Base-by-base conservation (phyloP, 2,888 invertebrate species). In the Drosophila siamana region DNA sequence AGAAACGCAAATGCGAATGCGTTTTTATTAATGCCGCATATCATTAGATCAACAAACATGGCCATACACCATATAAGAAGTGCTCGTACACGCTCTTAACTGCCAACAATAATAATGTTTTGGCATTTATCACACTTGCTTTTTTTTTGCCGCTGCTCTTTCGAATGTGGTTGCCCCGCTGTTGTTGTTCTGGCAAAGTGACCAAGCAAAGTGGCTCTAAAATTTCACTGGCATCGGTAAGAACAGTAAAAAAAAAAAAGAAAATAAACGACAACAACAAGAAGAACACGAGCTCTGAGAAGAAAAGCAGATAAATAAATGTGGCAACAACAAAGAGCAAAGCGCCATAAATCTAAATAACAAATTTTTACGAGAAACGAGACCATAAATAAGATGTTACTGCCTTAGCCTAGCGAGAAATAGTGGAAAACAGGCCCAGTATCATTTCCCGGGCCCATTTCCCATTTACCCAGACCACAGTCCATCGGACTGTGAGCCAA, bases 291-390 rank as follows among this genome's bases (percentile, higher is more conserved):
- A 47, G 41, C 60, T 36, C n/a, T n/a, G 24, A 56, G 60, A 65
- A 57, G 55, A 24, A 50, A 67, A 64, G 69, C 77, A 84, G 82
- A 83, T 82, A 83, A 82, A 83, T 83, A 85, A 83, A 85, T 84
- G 85, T 83, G 72, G 79, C 77, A 83, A 82, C 82, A 83, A 85
- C 83, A 85, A 84, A 85, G 83, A 82, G 85, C 83, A 83, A 83
- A 84, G 65, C 77, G 79, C 83, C 77, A 84, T 84, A 84, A 84
- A 84, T 84, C 83, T 84, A 84, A 84, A 84, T 84, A 84, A 84
- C 83, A 84, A 84, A 84, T 84, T 85, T 84, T 84, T 84, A 85
- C 85, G 83, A 85, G 83, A 84, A 83, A 80, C 81, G 83, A 82
- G 80, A 85, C 85, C 83, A 84, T 84, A 84, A 84, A 85, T 84